A percentile compares a stretch with the other conserved stretches of the same genome.
These are phyloP conservation scores for Parascotia fuliginaria DNA, from an alignment of 2,888 invertebrate genomes.

Conservation along the genomic window DNA sequence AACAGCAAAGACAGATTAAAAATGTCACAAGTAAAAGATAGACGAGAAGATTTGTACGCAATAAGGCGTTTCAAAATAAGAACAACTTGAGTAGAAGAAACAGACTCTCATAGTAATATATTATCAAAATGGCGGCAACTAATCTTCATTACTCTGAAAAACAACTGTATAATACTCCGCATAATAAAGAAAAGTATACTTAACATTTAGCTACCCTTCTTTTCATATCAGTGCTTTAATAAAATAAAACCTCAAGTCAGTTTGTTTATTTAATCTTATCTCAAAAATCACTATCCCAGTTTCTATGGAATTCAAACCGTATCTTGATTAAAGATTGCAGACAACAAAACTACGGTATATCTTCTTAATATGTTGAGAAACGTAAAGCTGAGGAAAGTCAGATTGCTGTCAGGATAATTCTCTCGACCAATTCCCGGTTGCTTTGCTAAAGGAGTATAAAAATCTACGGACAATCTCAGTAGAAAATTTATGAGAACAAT, in stretches of 20 bases:
- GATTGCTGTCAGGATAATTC: constrained; percentile 46
- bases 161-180: constrained; percentile 43
- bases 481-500: constrained; percentile 83
- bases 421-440: constrained; percentile 20
- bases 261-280: constrained; percentile 13
- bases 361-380: constrained; percentile 16
- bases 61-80: not conserved
- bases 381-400: constrained; percentile 26
- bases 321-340: constrained; percentile 9
- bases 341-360: constrained; percentile 20
- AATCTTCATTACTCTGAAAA: constrained; percentile 56
- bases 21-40: not conserved
- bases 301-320: constrained; percentile 13
- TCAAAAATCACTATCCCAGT: constrained; percentile 12
- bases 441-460: constrained; percentile 64
- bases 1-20: not conserved
- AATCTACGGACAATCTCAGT: constrained; percentile 80
- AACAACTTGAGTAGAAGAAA: constrained; percentile 2
- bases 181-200: constrained; percentile 50
- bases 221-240: constrained; percentile 14
- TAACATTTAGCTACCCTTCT: constrained; percentile 39
- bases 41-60: not conserved
- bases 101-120: constrained; percentile 40
- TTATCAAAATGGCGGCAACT: constrained; percentile 60
- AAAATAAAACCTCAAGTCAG: constrained; percentile 10